A percentile compares a stretch with the other conserved stretches of the same genome.
Conservation (phyloP, 23 tunicate genomes). For the Ascidia mentula region DNA sequence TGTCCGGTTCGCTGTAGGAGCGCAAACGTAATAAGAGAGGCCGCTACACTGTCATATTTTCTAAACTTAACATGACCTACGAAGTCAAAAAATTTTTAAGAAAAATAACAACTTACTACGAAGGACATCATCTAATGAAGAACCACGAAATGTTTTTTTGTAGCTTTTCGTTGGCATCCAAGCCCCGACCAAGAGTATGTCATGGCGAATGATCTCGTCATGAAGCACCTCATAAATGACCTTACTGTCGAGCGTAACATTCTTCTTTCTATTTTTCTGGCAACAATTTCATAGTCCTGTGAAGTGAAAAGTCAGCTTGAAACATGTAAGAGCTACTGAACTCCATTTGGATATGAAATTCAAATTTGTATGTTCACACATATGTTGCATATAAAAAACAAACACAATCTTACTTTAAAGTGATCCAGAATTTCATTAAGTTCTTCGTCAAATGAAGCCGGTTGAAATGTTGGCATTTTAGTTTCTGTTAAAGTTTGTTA, state of each 20-base stretch:
- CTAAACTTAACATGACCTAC: too few species aligned
- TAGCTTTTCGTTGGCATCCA: background rate
- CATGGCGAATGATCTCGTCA: background rate
- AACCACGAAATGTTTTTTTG: background rate
- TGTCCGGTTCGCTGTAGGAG: too few species aligned
- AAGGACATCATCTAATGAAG: background rate
- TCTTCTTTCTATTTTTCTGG: background rate
- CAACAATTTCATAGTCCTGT: background rate
- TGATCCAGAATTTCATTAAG: background rate
- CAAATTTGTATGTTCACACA: too few species aligned
- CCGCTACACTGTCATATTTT: too few species aligned
- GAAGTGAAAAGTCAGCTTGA: too few species aligned
- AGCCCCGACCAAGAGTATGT: background rate
- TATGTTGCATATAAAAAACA: background rate
- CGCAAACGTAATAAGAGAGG: too few species aligned
- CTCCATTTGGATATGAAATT: background rate
- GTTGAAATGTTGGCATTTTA: background rate
- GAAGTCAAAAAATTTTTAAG: too few species aligned
- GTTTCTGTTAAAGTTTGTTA: background rate
- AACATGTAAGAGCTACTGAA: background rate
- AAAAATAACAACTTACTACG: background rate
- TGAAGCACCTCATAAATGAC: background rate
- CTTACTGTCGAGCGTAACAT: background rate
- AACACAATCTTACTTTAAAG: conserved; percentile 2
- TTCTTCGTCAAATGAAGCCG: background rate